These are phyloP conservation scores for Panthera tigris DNA, from an alignment of 2,113 vertebrate species.

Conservation along the genomic window DNA sequence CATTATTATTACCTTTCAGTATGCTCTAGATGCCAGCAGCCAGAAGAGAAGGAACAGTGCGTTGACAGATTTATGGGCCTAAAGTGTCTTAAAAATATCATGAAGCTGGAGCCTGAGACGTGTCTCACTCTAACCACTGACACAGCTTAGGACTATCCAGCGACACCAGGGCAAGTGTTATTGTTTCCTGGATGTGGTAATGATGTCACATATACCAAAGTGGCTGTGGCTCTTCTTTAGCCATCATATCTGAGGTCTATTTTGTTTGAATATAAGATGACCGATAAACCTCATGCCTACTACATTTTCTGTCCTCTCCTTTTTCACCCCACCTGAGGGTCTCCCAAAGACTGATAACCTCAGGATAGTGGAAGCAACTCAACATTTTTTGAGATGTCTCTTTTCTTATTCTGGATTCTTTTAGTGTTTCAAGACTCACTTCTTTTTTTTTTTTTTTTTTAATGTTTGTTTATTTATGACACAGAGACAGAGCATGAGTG, in stretches of 20 bases:
- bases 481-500: no score
- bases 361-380: background rate
- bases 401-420: background rate
- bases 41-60: fast-evolving
- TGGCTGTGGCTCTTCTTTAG: background rate
- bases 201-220: fast-evolving
- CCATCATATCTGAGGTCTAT: background rate
- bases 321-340: background rate
- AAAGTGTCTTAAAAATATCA: background rate
- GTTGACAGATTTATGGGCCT: background rate
- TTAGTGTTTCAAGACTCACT: background rate
- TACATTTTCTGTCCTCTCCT: background rate
- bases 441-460: no score
- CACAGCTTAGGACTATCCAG: background rate
- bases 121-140: no score
- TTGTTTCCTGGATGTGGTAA: background rate
- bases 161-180: background rate
- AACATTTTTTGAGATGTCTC: background rate
- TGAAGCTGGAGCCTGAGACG: background rate
- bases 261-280: background rate
- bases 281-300: background rate
- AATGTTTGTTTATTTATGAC: no score
- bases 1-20: background rate
- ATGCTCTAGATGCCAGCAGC: background rate
- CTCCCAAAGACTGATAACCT: background rate